Percentiles rank a stretch among this genome's conserved stretches.
Conservation (phyloP, 2,888 invertebrate genomes). For the Caenorhabditis becei region DNA sequence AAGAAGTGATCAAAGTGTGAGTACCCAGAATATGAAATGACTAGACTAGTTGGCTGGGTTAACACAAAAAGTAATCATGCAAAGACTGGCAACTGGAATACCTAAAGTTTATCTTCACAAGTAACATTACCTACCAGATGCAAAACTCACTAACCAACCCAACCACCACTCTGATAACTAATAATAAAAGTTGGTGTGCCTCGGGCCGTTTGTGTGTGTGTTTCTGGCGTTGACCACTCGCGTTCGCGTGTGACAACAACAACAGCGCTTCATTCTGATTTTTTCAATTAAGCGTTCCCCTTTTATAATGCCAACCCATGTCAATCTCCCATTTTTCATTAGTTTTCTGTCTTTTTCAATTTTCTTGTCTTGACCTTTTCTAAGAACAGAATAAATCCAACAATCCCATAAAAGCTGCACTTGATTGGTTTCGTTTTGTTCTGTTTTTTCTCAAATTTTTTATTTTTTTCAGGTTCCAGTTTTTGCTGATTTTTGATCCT, state of each 20-base stretch:
- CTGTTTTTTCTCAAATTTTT: constrained; percentile 2
- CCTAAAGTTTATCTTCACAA: no score
- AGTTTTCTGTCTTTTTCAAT: no score
- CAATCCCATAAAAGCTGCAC: constrained; percentile 12
- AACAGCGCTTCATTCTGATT: constrained; percentile 8
- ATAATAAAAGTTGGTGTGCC: not conserved
- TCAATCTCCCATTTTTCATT: constrained; percentile 30
- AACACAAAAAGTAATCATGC: no score
- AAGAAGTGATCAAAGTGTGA: not conserved
- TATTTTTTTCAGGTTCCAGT: constrained; percentile 2
- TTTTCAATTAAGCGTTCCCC: constrained; percentile 43
- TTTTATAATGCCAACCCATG: not conserved
- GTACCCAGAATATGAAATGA: no score
- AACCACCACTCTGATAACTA: not conserved
- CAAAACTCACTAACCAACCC: no score
- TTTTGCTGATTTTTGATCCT: constrained; percentile 25
- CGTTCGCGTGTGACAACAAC: not conserved
- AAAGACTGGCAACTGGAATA: no score
- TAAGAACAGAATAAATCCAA: not conserved
- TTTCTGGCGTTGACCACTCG: constrained; percentile 14
- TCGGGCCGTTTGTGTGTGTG: constrained; percentile 7
- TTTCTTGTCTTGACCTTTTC: constrained; percentile 10
- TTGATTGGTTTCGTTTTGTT: constrained; percentile 21
- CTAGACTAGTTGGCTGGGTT: no score
- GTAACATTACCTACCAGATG: no score